Evolutionary conservation across 92 coral and sea anemone genomes (phyloP).

Genomic region (Muricea muricata): DNA sequence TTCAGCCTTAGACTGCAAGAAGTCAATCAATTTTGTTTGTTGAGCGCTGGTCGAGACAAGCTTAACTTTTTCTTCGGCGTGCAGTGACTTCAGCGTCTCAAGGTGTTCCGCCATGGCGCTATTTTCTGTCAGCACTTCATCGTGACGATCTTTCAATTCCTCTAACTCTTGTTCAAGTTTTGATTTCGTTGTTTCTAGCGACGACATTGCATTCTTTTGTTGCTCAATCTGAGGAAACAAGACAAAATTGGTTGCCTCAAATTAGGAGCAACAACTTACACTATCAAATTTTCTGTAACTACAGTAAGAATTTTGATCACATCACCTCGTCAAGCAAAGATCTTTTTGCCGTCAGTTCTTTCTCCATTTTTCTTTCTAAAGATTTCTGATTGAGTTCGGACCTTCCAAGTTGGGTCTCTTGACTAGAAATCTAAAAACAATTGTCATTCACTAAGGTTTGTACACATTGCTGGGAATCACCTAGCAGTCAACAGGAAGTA

Average conservation of each 20-base stretch:
- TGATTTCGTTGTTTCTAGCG: conserved; percentile 82
- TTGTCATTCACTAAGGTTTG: background rate
- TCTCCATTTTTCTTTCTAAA: conserved; percentile 87
- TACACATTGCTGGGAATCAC: too few relatives aligned
- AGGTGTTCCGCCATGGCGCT: conserved; percentile 86
- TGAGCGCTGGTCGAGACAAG: conserved; percentile 93
- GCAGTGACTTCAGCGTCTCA: conserved; percentile 90
- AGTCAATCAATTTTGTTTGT: conserved; percentile 95
- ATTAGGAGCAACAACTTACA: too few relatives aligned
- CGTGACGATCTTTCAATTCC: conserved; percentile 73
- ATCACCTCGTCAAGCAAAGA: conserved; percentile 81
- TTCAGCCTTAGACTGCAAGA: conserved; percentile 93
- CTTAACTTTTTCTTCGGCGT: conserved; percentile 95
- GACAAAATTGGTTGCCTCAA: background rate
- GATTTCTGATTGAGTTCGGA: conserved; percentile 86
- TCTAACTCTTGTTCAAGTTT: conserved; percentile 89
- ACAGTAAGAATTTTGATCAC: background rate
- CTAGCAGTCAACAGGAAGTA: too few relatives aligned
- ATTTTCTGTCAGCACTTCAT: conserved; percentile 75
- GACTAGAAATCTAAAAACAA: conserved; percentile 76
- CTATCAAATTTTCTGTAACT: background rate
- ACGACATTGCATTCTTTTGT: conserved; percentile 61
- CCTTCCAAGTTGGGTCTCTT: conserved; percentile 82
- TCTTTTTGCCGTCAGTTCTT: conserved; percentile 74
- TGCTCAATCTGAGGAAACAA: conserved; percentile 61